Conservation (phyloP, 2,797 vertebrate species). For the Clarias fuscus region DNA sequence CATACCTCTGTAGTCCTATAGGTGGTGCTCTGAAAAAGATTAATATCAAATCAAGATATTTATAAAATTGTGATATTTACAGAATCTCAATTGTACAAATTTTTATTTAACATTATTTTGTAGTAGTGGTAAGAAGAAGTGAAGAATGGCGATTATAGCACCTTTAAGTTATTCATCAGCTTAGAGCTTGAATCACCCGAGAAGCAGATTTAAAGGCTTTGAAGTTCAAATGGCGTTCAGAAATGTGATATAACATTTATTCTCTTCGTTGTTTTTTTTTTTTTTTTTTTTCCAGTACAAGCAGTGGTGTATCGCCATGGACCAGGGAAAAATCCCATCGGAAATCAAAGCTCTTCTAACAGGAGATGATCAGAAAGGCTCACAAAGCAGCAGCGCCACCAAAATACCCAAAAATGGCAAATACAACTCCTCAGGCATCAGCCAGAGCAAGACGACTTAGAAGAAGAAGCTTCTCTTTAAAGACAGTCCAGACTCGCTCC, state of each 20-base stretch:
- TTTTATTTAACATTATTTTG: too few relatives aligned
- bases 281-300: slow-evolving; percentile 82
- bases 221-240: not conserved
- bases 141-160: not conserved
- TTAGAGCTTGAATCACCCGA: not conserved
- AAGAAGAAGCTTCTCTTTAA: not conserved
- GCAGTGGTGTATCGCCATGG: slow-evolving; percentile 98
- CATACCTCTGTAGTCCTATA: too few relatives aligned
- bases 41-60: too few relatives aligned
- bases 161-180: not conserved
- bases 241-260: not conserved
- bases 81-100: too few relatives aligned
- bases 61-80: too few relatives aligned
- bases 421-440: slow-evolving; percentile 72
- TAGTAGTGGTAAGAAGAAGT: not conserved
- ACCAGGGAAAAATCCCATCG: slow-evolving; percentile 97
- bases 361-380: slow-evolving; percentile 86
- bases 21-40: too few relatives aligned
- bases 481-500: not conserved
- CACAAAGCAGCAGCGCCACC: slow-evolving; percentile 75
- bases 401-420: slow-evolving; percentile 80
- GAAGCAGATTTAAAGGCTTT: not conserved
- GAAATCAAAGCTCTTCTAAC: slow-evolving; percentile 97
- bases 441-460: slow-evolving; percentile 72
- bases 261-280: not conserved